Evolutionary conservation across 2,888 invertebrate species (phyloP).

Genomic region (Conchocele bisecta): DNA sequence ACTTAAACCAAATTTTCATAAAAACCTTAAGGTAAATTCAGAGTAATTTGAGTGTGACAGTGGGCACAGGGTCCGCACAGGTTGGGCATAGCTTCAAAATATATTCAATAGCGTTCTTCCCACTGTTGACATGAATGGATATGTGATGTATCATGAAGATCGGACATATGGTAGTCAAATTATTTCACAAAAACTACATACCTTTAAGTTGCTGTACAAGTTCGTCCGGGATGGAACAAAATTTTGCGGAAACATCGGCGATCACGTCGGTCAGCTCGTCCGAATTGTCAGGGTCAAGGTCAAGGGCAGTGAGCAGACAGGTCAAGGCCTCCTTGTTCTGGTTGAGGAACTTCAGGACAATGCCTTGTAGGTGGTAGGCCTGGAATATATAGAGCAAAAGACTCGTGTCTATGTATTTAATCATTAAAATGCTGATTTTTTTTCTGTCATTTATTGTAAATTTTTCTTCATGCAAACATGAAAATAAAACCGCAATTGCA

Average conservation of each 20-base stretch:
- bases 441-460: too few species aligned
- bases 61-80: too few species aligned
- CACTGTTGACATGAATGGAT: too few species aligned
- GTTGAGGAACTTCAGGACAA: constrained; percentile 67
- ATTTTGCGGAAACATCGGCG: constrained; percentile 65
- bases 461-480: too few species aligned
- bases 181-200: constrained; percentile 21
- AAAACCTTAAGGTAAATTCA: too few species aligned
- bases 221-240: constrained; percentile 69
- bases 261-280: constrained; percentile 75
- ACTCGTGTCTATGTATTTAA: too few species aligned
- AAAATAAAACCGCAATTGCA: too few species aligned
- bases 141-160: too few species aligned
- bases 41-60: neutral
- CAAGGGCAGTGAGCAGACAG: constrained; percentile 75
- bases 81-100: neutral
- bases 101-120: too few species aligned
- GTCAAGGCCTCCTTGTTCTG: constrained; percentile 70
- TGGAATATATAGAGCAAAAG: constrained; percentile 63
- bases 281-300: constrained; percentile 70
- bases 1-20: too few species aligned
- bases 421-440: too few species aligned
- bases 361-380: constrained; percentile 74
- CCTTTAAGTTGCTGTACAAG: constrained; percentile 68
- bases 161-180: neutral